Percentiles rank a stretch among this genome's conserved stretches.
Conservation (phyloP, 2,888 invertebrate genomes). For the Panzeria rudis region DNA sequence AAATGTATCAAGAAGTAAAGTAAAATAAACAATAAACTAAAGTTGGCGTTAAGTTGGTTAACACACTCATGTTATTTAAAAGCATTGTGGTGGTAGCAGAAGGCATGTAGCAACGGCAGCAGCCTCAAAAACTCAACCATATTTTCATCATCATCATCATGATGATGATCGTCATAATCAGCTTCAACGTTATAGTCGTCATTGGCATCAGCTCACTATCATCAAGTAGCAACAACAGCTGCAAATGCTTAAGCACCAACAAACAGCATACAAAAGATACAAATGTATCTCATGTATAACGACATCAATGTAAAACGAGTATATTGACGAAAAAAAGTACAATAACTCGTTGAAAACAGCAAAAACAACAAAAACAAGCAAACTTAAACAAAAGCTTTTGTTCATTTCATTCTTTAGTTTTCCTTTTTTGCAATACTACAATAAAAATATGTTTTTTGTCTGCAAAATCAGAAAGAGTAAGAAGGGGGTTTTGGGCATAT, state of each 20-base stretch:
- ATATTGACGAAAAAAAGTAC: conserved; percentile 58
- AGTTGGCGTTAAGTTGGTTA: conserved; percentile 71
- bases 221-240: conserved; percentile 74
- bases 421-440: conserved; percentile 30
- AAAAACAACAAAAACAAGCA: conserved; percentile 21
- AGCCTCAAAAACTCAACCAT: conserved; percentile 35
- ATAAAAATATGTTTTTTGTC: conserved; percentile 54
- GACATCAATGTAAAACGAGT: conserved; percentile 70
- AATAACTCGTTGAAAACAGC: conserved; percentile 53
- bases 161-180: conserved; percentile 34
- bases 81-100: conserved; percentile 37
- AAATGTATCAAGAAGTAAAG: conserved; percentile 1
- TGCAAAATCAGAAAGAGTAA: background rate
- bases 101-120: conserved; percentile 34
- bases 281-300: conserved; percentile 77
- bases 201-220: conserved; percentile 52
- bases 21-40: conserved; percentile 37
- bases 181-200: conserved; percentile 39
- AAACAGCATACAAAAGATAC: conserved; percentile 81
- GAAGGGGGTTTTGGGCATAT: conserved; percentile 11
- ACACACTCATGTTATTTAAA: conserved; percentile 67
- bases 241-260: conserved; percentile 77
- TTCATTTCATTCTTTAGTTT: conserved; percentile 47
- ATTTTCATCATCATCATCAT: conserved; percentile 39
- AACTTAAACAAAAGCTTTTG: conserved; percentile 67